Conservation (phyloP, 1,140 invertebrate species). For the Pseudomyrmex cubaensis region DNA sequence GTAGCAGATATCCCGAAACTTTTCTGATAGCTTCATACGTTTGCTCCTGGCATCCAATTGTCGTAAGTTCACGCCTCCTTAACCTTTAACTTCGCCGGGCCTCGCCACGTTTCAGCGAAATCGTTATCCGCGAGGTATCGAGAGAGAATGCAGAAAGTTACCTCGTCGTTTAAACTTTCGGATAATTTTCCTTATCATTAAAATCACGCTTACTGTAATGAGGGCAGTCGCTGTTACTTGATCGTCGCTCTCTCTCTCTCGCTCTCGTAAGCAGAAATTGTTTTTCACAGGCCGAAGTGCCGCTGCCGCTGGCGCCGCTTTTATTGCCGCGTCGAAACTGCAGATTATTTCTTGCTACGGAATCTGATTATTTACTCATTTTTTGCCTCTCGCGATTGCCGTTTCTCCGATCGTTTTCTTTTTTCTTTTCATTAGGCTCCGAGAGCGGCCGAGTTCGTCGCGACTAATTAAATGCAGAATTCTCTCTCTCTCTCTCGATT, state of each 20-base stretch:
- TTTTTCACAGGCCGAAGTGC: conserved; percentile 38
- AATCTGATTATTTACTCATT: conserved; percentile 37
- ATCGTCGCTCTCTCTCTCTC: neutral
- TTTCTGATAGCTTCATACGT: conserved; percentile 66
- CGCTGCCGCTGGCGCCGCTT: neutral
- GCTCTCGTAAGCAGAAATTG: conserved; percentile 44
- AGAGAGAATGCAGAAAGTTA: conserved; percentile 36
- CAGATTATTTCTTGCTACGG: conserved; percentile 34
- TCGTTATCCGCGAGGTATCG: conserved; percentile 67
- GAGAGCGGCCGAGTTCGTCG: conserved; percentile 1
- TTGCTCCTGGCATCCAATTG: conserved; percentile 68
- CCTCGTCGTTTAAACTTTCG: conserved; percentile 49
- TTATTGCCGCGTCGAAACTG: conserved; percentile 50
- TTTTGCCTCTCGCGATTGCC: conserved; percentile 12
- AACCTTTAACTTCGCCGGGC: conserved; percentile 52
- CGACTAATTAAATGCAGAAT: conserved; percentile 31
- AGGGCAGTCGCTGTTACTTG: conserved; percentile 26
- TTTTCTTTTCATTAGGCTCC: conserved; percentile 26
- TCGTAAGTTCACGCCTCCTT: conserved; percentile 70
- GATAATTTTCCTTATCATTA: conserved; percentile 65
- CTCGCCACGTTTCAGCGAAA: conserved; percentile 56
- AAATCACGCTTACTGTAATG: conserved; percentile 61
- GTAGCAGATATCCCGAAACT: conserved; percentile 56
- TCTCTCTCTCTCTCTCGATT: conserved; percentile 4
- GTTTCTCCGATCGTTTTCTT: neutral